Conservation (phyloP, 2,888 invertebrate species). For the Willowsia nigromaculata region DNA sequence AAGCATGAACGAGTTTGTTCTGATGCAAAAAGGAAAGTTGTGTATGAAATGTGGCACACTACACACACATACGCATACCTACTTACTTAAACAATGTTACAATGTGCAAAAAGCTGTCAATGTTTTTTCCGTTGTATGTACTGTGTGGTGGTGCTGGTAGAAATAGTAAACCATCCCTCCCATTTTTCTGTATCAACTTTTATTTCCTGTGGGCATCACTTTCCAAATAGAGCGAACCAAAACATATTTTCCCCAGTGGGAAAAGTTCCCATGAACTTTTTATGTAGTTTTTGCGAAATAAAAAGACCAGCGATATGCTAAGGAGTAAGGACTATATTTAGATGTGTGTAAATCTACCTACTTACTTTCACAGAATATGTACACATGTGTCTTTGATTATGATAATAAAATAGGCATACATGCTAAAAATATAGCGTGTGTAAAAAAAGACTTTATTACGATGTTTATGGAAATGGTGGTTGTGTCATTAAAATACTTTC, state of each 20-base stretch:
- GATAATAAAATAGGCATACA: too few relatives aligned
- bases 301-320: too few relatives aligned
- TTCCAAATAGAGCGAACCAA: neutral
- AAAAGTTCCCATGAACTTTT: neutral
- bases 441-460: too few relatives aligned
- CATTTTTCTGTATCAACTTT: constrained; percentile 21
- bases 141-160: neutral
- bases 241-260: neutral
- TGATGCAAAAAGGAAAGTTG: constrained; percentile 11
- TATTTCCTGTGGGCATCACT: constrained; percentile 53
- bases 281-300: neutral
- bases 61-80: neutral
- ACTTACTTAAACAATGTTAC: neutral
- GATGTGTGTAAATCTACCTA: neutral
- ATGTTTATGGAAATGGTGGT: neutral
- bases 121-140: neutral
- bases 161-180: neutral
- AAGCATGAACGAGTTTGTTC: neutral
- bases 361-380: neutral
- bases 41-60: neutral
- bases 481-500: too few relatives aligned
- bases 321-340: too few relatives aligned
- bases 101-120: constrained; percentile 35
- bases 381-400: too few relatives aligned
- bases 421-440: too few relatives aligned